A percentile compares a stretch with the other conserved stretches of the same genome.
phyloP scores from a whole-genome alignment of 2,888 invertebrate genomes.

The Lymantria monacha region DNA sequence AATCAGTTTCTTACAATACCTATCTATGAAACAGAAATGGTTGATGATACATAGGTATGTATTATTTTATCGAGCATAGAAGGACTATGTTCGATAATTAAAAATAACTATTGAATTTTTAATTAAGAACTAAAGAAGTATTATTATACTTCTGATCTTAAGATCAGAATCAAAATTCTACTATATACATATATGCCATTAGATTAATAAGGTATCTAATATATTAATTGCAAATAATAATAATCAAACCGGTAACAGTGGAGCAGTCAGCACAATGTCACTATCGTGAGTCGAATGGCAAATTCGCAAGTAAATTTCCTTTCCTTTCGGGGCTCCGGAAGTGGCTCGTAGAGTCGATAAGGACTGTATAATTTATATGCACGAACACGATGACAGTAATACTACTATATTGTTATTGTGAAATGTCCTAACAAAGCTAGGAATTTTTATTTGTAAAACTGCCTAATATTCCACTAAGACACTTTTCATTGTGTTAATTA shows the following conservation, averaged over 20 bases:
- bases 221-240: slow-evolving; percentile 5
- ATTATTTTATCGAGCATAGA: too few relatives aligned
- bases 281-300: slow-evolving; percentile 60
- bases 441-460: not conserved
- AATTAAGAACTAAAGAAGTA: too few relatives aligned
- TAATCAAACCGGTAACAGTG: slow-evolving; percentile 31
- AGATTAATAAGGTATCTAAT: too few relatives aligned
- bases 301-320: slow-evolving; percentile 69
- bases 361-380: slow-evolving; percentile 57
- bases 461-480: not conserved
- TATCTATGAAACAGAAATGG: too few relatives aligned
- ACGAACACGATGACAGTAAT: slow-evolving; percentile 56
- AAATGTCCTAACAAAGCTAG: slow-evolving; percentile 7
- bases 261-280: slow-evolving; percentile 46
- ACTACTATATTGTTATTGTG: slow-evolving; percentile 25
- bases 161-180: too few relatives aligned
- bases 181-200: too few relatives aligned
- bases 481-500: not conserved
- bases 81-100: too few relatives aligned
- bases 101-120: too few relatives aligned
- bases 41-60: too few relatives aligned
- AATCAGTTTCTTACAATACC: too few relatives aligned
- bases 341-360: slow-evolving; percentile 51
- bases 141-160: too few relatives aligned
- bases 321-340: slow-evolving; percentile 75